Base-by-base conservation (phyloP, 1,140 invertebrate genomes). In the Berghia stephanieae region DNA sequence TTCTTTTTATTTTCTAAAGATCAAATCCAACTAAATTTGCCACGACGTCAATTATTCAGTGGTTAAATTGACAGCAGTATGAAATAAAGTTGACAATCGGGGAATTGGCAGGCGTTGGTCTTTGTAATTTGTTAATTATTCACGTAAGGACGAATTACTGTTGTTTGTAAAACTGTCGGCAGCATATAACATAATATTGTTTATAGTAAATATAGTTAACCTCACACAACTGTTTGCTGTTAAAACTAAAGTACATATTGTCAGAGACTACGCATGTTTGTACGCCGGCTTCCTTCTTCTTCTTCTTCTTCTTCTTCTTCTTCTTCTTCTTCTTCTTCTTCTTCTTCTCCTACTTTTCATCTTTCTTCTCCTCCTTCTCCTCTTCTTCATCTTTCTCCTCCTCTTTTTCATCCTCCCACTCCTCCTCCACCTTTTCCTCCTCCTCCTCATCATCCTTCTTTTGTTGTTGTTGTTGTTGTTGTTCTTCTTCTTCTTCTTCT, bases 261-360 rank as follows among this genome's bases (percentile, higher is more conserved):
- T n/a, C n/a, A n/a, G 55, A 8, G 55, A 27, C n/a, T 31, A 31
- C 34, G 55, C 34, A 31, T 60, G 55, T 60, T 4, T 60, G 21
- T 31, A 21, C 34, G 34, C 34, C n/a, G 46, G 46, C 13, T 49
- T 49, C 46, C 46, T 49, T 49, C 46, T 49, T 49, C 46, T 49
- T 49, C 46, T 49, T n/a, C 46, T 49, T 49, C 46, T 49, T 49
- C 46, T 49, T 49, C 46, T 49, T n/a, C 46, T 49, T 49, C 46
- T 49, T 49, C 46, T 49, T 49, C 46, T 49, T n/a, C 46, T 49
- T 49, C 46, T 49, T 49, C 46, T 49, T n/a, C 46, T 49, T 49
- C 46, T 49, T 49, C 46, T 49, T 49, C 46, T 49, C n/a, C 46
- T 49, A 16, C 46, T 49, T 49, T n/a, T 49, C n/a, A 13, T 49